A percentile compares a stretch with the other conserved stretches of the same genome.
These are phyloP conservation scores for Dolichotis patagonum DNA, from an alignment of 2,113 vertebrate genomes.

Conservation along the genomic window DNA sequence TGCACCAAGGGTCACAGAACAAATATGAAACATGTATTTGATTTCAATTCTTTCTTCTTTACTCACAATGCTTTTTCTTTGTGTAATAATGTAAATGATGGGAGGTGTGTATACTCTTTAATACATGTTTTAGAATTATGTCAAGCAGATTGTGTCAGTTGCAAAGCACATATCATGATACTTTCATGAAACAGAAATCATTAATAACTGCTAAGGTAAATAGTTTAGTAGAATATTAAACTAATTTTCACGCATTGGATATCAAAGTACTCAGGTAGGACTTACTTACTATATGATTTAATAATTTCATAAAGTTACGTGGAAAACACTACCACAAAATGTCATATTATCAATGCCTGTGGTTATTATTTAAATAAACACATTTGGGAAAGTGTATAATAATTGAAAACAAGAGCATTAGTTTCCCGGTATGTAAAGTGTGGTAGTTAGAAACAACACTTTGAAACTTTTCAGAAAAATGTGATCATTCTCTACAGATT, in stretches of 20 bases:
- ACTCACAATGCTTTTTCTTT: not conserved
- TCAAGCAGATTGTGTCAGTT: not conserved
- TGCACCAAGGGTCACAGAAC: fast-evolving
- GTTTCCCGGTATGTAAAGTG: not conserved
- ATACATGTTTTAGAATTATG: not conserved
- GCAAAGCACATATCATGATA: not conserved
- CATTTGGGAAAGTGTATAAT: too few relatives aligned
- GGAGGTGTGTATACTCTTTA: fast-evolving
- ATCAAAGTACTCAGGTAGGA: not conserved
- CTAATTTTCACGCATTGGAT: not conserved
- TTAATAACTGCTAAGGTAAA: not conserved
- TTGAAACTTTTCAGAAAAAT: not conserved
- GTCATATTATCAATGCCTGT: too few relatives aligned
- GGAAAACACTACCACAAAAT: not conserved
- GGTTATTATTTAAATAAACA: not conserved
- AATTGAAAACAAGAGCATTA: not conserved
- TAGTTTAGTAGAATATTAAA: not conserved
- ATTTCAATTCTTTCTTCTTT: not conserved
- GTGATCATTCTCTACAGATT: not conserved
- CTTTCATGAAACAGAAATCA: not conserved
- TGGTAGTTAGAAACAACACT: not conserved
- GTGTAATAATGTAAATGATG: not conserved
- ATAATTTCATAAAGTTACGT: not conserved
- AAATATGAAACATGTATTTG: not conserved
- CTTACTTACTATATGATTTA: not conserved